Base-by-base conservation (phyloP, 2,888 invertebrate species). In the Polia nebulosa region DNA sequence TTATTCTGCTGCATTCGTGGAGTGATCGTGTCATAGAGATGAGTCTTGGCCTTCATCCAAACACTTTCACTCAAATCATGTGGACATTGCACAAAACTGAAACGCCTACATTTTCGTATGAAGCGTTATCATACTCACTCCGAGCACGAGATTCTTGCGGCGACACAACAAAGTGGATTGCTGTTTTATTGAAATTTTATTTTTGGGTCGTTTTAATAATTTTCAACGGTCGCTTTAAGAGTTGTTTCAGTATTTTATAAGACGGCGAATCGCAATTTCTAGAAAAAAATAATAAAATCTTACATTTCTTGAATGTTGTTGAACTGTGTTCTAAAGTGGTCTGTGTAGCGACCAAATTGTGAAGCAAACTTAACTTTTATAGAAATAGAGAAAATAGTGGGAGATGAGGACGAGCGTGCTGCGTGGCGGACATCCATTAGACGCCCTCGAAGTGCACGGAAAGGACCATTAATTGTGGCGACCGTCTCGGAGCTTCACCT, bases 51-150 rank as follows among this genome's bases (percentile, higher is more conserved):
- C 75, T 69, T 64, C 73, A 72, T 91, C 94, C 95, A 95, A 92
- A 81, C 83, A 92, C 93, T 94, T 93, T 94, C 92, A 89, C 90
- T 89, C 89, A 88, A 90, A 91, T 89, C 89, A 88, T 84, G 83
- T 80, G 87, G 85, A 86, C 86, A 87, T 88, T 89, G 88, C 87
- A 91, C 88, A 89, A 89, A 88, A 87, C 84, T 85, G 80, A 81
- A 78, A 80, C 75, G 70, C 63, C 69, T 76, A 76, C 59, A 69
- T 78, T 69, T 69, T 68, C 45, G 62, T 76, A 61, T 64, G 58
- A 65, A 73, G 56, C 36, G 58, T 61, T 76, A 74, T 80, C 69
- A 57, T 55, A 72, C 63, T 68, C 58, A 75, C 64, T 58, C 56
- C 29, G 56, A n/a, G 49, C 41, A 63, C 64, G 20, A 68, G 45